Base-by-base conservation (phyloP, 2,113 vertebrate genomes). In the Megaceryle maxima region DNA sequence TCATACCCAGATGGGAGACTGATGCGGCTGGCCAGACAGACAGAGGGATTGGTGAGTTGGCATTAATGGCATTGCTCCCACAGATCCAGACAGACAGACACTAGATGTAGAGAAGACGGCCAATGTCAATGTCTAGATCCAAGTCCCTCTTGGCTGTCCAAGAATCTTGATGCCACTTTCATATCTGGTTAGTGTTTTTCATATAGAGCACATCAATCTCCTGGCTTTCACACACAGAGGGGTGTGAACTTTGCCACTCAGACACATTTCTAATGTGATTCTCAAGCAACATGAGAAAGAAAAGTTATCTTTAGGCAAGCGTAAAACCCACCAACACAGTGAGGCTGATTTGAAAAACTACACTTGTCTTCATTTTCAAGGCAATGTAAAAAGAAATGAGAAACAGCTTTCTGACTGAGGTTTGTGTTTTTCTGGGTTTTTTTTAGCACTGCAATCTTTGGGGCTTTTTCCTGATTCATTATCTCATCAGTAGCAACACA, bases 401-500 rank as follows among this genome's bases (percentile, higher is more conserved):
- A 88, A 96, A 83, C 68, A 92, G 85, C 43, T 95, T 92, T 83
- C 69, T 79, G 64, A 87, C 31, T 22, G 21, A 66, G 12, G 13
- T 7, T 24, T 51, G 50, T 25, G 50, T 25, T 51, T n/a, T 25
- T 35, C 51, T 51, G 11, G 9, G 3, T 25, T 51, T 46, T 46
- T 31, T 86, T 90, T 35, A 70, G 51, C 28, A 46, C 41, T 46
- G 43, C 21, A 43, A 35, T 67, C 48, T 75, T 22, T 31, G 19
- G 28, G 18, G 16, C 7, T 3, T 51, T 82, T 68, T 72, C 78
- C 33, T 72, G 20, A 82, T 76, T 56, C 69, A 73, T 87, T 96
- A 92, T 94, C 90, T 90, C 59, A 2, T 85, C 83, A 79, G 85
- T 96, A 91, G 96, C 96, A 93, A 72, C 51, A 59, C 20, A 88